phyloP scores from a whole-genome alignment of 2,888 invertebrate species.

The Bellardia pandia region DNA sequence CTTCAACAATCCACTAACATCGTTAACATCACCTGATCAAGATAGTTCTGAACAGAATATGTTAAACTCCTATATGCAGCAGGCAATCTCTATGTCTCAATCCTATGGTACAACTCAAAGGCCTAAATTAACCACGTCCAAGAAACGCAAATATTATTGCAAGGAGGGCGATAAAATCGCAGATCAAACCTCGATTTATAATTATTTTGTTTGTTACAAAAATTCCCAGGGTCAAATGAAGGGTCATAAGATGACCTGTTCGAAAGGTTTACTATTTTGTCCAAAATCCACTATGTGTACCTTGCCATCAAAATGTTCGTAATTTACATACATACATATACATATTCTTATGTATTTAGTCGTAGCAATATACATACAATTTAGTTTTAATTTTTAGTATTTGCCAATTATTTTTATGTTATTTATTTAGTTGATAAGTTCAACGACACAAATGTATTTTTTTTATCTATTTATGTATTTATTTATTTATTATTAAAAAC shows the following conservation, averaged over 20 bases:
- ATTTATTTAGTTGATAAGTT: constrained; percentile 36
- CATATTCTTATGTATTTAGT: not conserved
- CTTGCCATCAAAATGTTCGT: constrained; percentile 82
- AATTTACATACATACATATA: constrained; percentile 9
- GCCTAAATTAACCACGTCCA: constrained; percentile 69
- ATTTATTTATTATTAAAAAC: constrained; percentile 16
- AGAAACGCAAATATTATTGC: constrained; percentile 83
- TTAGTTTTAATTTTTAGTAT: constrained; percentile 20
- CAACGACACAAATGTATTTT: constrained; percentile 5
- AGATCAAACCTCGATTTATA: constrained; percentile 84
- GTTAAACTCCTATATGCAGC: constrained; percentile 76
- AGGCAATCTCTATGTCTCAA: constrained; percentile 67
- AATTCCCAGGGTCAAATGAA: constrained; percentile 82
- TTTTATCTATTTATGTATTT: constrained; percentile 9
- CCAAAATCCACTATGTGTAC: constrained; percentile 84
- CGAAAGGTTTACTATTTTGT: constrained; percentile 84
- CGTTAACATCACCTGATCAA: constrained; percentile 56
- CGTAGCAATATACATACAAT: not conserved
- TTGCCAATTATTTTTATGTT: constrained; percentile 47
- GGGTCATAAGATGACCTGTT: constrained; percentile 84
- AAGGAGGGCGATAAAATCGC: constrained; percentile 84
- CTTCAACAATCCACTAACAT: constrained; percentile 9
- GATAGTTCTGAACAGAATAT: constrained; percentile 75
- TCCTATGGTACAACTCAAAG: constrained; percentile 57
- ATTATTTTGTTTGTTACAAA: constrained; percentile 85